Conservation (phyloP, 1,140 invertebrate species). For the Nautilus pompilius region DNA sequence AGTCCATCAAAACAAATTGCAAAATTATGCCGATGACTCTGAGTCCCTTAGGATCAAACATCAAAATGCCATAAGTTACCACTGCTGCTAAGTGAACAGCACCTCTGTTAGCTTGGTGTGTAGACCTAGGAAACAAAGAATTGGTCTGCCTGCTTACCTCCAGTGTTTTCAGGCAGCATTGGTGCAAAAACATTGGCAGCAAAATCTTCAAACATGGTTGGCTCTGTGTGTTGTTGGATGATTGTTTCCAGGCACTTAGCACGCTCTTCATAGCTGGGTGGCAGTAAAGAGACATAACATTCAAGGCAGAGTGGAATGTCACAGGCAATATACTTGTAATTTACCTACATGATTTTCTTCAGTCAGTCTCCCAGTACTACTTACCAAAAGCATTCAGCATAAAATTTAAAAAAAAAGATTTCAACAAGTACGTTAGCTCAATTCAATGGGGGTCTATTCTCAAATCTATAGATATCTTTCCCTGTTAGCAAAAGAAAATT, state of each 20-base stretch:
- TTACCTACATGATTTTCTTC: no score
- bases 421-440: no score
- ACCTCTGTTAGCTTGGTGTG: neutral
- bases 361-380: no score
- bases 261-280: conserved; percentile 82
- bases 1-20: neutral
- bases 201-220: conserved; percentile 90
- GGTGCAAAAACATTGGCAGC: conserved; percentile 81
- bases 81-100: no score
- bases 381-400: no score
- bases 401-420: no score
- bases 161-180: conserved; percentile 58
- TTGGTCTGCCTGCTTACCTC: conserved; percentile 30
- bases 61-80: neutral
- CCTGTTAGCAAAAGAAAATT: no score
- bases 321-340: no score
- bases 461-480: no score
- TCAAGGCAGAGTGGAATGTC: no score
- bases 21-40: neutral
- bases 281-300: no score
- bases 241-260: conserved; percentile 81
- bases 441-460: no score
- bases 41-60: neutral
- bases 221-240: conserved; percentile 82
- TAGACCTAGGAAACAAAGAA: neutral